Evolutionary conservation across 2,888 invertebrate species (phyloP), one percentile per base, ranked within the genome.

Genomic region (Meloe dianella): DNA sequence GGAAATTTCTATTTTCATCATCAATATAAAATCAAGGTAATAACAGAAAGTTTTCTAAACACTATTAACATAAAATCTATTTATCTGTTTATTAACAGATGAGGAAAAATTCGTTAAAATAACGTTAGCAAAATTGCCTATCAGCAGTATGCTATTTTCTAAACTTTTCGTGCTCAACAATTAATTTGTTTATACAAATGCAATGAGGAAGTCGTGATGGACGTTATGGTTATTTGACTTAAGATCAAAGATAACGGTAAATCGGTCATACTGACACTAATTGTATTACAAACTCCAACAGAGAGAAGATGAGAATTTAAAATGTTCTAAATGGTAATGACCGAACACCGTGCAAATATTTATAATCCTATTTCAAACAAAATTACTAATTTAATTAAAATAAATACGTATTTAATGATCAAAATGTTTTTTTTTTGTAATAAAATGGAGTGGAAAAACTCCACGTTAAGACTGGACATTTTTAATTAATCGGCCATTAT

Each of bases 161-260:
- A 47, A 24, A 12, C 54, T 59, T 59, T 63, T 57, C 60, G 61
- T 67, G 67, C 67, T 47, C 41, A 54, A 61, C 61, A 65, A 68
- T 68, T 68, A 68, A 68, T 62, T 68, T 68, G 68, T 68, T 68
- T 68, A 65, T 68, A 62, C 65, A 24, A 51, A 57, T 56, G 68
- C 68, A 63, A 68, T 68, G 63, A 68, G 68, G 68, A 68, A 68
- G 65, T 62, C 57, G 58, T 58, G 65, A 65, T 63, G 67, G 60
- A 68, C 68, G 57, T 61, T 61, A 59, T 38, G 59, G 54, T 54
- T 54, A 14, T 54, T 54, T 54, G 54, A 38, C 59, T 38, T 59
- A 14, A 59, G 59, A 59, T 59, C 59, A 38, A 35, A 29, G 59
- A 59, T 59, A 59, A 59, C 59, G 14, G 59, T 59, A 35, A 59